These are phyloP conservation scores for Acipenser oxyrinchus DNA, from an alignment of 2,797 vertebrate species.

Conservation along the genomic window DNA sequence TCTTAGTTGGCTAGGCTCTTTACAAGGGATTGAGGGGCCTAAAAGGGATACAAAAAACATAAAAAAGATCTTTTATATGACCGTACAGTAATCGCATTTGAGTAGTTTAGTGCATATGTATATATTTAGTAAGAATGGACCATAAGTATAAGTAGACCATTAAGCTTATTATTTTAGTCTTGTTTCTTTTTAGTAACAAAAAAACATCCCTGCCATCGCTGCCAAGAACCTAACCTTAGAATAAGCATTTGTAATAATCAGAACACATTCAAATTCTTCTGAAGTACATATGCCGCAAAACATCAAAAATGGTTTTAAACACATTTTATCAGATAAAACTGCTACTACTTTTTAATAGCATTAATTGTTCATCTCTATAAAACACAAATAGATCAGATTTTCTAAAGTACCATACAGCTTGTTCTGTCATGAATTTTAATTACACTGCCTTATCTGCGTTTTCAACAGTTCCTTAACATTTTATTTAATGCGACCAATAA, in stretches of 20 bases:
- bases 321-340: slow-evolving; percentile 43
- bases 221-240: neutral
- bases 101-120: slow-evolving; percentile 58
- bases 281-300: neutral
- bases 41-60: slow-evolving; percentile 68
- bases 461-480: slow-evolving; percentile 6
- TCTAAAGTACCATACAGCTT: slow-evolving; percentile 11
- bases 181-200: slow-evolving; percentile 32
- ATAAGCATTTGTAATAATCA: neutral
- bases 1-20: neutral
- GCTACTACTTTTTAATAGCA: slow-evolving; percentile 43
- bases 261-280: neutral
- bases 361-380: slow-evolving; percentile 47
- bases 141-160: slow-evolving; percentile 44
- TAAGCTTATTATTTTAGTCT: slow-evolving; percentile 55
- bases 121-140: slow-evolving; percentile 29
- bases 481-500: slow-evolving; percentile 10
- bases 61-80: slow-evolving; percentile 63
- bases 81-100: slow-evolving; percentile 66
- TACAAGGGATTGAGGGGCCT: slow-evolving; percentile 47
- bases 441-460: slow-evolving; percentile 20
- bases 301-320: slow-evolving; percentile 32
- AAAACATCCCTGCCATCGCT: neutral
- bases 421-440: slow-evolving; percentile 9
- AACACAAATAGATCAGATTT: slow-evolving; percentile 37